Evolutionary conservation across 2,113 vertebrate genomes (phyloP), one percentile per base, ranked within the genome.

Genomic region (Calypte anna): DNA sequence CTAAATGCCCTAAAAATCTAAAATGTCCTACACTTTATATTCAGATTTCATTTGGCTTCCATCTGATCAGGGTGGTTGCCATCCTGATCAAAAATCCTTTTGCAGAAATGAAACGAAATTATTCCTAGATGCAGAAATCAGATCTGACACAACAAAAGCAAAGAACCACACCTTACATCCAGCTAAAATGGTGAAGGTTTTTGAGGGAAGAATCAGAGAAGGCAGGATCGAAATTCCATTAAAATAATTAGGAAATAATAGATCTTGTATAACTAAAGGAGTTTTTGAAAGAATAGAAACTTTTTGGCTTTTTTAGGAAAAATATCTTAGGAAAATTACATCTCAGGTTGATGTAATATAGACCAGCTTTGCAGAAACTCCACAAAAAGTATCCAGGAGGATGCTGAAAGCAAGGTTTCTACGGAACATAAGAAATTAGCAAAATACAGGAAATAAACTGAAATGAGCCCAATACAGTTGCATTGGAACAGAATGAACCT

Each of bases 341-440:
- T 36, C 33, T 67, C 74, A 38, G 63, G 55, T 23, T 61, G 61
- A 77, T 8, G 21, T 7, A 67, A 83, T 61, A 51, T 4, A 67
- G 17, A 44, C 16, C 57, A 21, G 14, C 44, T 66, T 89, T 0
- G 0, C 20, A 10, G 36, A 13, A 90, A 93, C 63, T 69, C 77
- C 85, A 90, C 59, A 55, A 46, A 77, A 83, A 90, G 20, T 33
- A 59, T 69, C 79, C 31, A 31, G 30, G 31, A 94, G 43, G 80
- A 74, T 5, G 27, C 17, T 38, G 54, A 90, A 91, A 87, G 28
- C 33, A 66, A 80, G 23, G 83, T 91, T 94, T 77, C 94, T 72
- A 93, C 70, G 83, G 94, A 96, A 95, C 92, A 12, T 36, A 78
- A 86, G 53, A 88, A 96, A 94, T 90, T 68, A 93, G 69, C 43